Evolutionary conservation across 2,888 invertebrate genomes (phyloP), one percentile per base, ranked within the genome.

Genomic region (Endomychus coccineus): DNA sequence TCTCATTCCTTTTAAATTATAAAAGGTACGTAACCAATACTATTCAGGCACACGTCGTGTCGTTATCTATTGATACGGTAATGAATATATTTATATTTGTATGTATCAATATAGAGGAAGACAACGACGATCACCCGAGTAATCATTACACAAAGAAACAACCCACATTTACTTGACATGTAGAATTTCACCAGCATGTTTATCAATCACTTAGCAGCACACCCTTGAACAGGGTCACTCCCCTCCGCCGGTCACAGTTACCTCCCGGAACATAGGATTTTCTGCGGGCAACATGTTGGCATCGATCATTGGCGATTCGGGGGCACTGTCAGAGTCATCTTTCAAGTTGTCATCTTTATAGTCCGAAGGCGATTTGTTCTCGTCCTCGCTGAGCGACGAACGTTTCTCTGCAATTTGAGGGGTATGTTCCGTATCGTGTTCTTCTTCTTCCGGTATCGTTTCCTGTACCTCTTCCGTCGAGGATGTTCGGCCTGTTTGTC

Each of bases 231-330:
- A 37, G 27, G 25, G 22, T 32, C 40, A 35, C 31, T 36, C 35
- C 5, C 36, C 46, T 24, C 44, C 46, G 13, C 40, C 42, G 4
- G 41, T 41, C 9, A 46, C 46, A 16, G 45, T 33, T 10, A 46
- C 46, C 23, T 48, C 48, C 25, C 45, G 35, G 24, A 46, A 45
- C 33, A 46, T 39, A 19, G 44, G 32, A 24, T 35, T 38, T 10
- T 46, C 45, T 15, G 36, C 15, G 19, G 38, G 16, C 15, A 37
- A 17, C 12, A 37, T 11, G 16, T 32, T 28, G 16, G 30, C 11
- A 11, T 58, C 66, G 15, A 66, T 54, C 16, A 65, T 57, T 10
- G 68, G 68, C 35, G 69, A 68, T 31, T 63, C 60, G 9, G 66
- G 66, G 39, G 63, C 59, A 55, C 65, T 70, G 16, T 52, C 56